Evolutionary conservation across 2,888 invertebrate species (phyloP).

Genomic region (Agonopterix heracliana): DNA sequence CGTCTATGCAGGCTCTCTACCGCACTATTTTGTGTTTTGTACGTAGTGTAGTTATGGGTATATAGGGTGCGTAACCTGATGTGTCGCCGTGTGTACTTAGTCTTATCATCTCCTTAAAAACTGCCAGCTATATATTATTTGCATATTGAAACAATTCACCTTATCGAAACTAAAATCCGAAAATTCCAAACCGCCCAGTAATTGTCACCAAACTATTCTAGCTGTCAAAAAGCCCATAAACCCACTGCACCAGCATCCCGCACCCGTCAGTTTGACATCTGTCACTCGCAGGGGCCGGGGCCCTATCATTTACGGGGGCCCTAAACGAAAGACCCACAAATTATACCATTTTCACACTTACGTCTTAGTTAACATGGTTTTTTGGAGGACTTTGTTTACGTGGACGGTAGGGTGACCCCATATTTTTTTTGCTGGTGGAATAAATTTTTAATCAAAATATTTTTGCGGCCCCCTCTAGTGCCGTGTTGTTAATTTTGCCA

Average conservation of each 20-base stretch:
- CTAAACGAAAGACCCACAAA: not conserved
- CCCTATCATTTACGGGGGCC: constrained; percentile 25
- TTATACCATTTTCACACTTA: too few relatives aligned
- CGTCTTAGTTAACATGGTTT: too few relatives aligned
- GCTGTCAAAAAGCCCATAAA: constrained; percentile 3
- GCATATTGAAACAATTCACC: not conserved
- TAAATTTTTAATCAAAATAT: constrained; percentile 75
- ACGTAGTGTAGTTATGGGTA: too few relatives aligned
- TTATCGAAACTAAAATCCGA: not conserved
- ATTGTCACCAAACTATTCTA: not conserved
- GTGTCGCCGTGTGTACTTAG: too few relatives aligned
- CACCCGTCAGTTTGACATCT: constrained; percentile 62
- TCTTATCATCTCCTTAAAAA: too few relatives aligned
- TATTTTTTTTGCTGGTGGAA: constrained; percentile 48
- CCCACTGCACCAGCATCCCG: constrained; percentile 31
- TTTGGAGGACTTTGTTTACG: too few relatives aligned
- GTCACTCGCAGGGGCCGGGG: constrained; percentile 41
- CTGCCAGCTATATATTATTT: too few relatives aligned
- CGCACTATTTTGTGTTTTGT: too few relatives aligned
- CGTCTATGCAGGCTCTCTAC: too few relatives aligned
- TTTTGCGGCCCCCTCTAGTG: constrained; percentile 45
- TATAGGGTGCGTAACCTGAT: too few relatives aligned
- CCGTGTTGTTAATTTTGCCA: constrained; percentile 51
- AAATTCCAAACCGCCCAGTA: not conserved
- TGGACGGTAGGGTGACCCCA: constrained; percentile 33